Percentiles rank a stretch among this genome's conserved stretches.
Evolutionary conservation across 2,797 vertebrate genomes (phyloP).

Genomic region (Cossypha niveicapilla): DNA sequence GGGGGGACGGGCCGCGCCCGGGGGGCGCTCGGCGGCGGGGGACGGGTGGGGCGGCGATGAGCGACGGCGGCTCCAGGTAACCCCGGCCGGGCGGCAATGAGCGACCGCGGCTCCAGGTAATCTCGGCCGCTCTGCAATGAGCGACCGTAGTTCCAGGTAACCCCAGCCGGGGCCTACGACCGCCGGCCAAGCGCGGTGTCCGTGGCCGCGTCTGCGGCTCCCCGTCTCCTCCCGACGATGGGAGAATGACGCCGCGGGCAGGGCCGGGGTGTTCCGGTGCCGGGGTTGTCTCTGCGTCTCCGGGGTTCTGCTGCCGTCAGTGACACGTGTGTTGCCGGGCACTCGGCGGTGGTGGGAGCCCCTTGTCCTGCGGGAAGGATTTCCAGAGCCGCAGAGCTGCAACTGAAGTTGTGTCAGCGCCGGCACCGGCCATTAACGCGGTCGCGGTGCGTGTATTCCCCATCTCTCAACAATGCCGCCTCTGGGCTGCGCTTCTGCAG

Average conservation of each 20-base stretch:
- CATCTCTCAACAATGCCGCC: conserved; percentile 1
- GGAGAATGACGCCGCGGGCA: background rate
- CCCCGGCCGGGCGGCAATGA: background rate
- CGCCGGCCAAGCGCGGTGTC: background rate
- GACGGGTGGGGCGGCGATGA: conserved; percentile 26
- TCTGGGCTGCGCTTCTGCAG: conserved; percentile 10
- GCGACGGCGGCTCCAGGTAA: background rate
- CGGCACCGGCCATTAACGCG: background rate
- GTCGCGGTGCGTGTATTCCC: background rate
- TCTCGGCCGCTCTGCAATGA: background rate
- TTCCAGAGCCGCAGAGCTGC: background rate
- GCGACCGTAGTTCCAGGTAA: background rate
- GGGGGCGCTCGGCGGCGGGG: background rate
- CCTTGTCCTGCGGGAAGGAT: background rate
- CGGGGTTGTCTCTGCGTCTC: background rate
- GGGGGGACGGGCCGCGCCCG: conserved; percentile 55
- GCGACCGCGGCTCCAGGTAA: background rate
- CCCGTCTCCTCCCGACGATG: background rate
- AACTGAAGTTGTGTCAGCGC: background rate
- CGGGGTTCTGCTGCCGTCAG: background rate
- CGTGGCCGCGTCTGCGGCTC: background rate
- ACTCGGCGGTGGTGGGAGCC: background rate
- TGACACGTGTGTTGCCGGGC: background rate
- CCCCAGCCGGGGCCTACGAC: background rate
- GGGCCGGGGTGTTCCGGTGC: background rate